Evolutionary conservation across 1,140 invertebrate species (phyloP).

Genomic region (Tetranychus cinnabarinus): DNA sequence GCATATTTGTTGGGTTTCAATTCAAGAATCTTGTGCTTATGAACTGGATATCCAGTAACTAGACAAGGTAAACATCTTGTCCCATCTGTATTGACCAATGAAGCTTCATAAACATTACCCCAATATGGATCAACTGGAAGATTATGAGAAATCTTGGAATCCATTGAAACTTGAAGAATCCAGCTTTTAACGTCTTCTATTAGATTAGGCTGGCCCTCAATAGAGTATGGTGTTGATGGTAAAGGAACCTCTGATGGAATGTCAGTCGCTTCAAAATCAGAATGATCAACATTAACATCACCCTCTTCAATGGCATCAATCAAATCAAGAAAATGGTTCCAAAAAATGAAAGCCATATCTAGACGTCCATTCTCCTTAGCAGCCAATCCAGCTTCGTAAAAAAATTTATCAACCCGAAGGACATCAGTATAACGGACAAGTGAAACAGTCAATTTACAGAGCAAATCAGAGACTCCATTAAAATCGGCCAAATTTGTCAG

Average conservation of each 20-base stretch:
- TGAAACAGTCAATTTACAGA: slow-evolving; percentile 33
- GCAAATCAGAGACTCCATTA: neutral
- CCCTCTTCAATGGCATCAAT: slow-evolving; percentile 64
- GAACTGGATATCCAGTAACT: slow-evolving; percentile 48
- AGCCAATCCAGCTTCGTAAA: slow-evolving; percentile 62
- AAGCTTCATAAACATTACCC: slow-evolving; percentile 41
- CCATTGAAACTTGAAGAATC: slow-evolving; percentile 84
- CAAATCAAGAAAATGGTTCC: slow-evolving; percentile 87
- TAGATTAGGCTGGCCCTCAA: slow-evolving; percentile 16
- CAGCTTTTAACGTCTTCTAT: slow-evolving; percentile 68
- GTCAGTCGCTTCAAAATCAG: slow-evolving; percentile 65
- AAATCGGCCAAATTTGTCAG: neutral
- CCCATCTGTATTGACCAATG: slow-evolving; percentile 27
- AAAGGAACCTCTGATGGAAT: slow-evolving; percentile 62
- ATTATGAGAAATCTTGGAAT: slow-evolving; percentile 68
- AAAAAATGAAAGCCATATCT: slow-evolving; percentile 83
- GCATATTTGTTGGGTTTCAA: slow-evolving; percentile 28
- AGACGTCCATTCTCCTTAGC: slow-evolving; percentile 23
- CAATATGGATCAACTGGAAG: slow-evolving; percentile 31
- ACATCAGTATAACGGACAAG: slow-evolving; percentile 70
- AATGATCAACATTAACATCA: slow-evolving; percentile 46
- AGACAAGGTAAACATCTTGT: slow-evolving; percentile 11
- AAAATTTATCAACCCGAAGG: slow-evolving; percentile 70
- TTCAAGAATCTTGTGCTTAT: slow-evolving; percentile 30
- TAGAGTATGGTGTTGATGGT: slow-evolving; percentile 22